Evolutionary conservation across 2,888 invertebrate genomes (phyloP), one percentile per base, ranked within the genome.

Genomic region (Leptarthrus brevirostris): DNA sequence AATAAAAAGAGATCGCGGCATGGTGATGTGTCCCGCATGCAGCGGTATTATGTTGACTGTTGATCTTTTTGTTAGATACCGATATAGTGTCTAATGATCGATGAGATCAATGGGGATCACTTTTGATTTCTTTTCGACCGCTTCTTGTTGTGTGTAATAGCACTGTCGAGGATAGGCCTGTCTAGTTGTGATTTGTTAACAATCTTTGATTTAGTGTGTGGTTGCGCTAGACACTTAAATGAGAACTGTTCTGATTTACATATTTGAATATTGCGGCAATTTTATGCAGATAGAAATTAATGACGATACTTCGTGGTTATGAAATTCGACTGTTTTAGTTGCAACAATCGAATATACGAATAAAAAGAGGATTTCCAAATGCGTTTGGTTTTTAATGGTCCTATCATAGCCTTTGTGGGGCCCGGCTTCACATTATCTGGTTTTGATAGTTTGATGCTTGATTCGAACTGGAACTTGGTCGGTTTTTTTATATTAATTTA

Each of bases 51-150:
- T 54, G 54, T 18, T 26, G 54, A 54, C 54, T 54, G 54, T 24
- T 24, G 54, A 54, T 26, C 26, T 24, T 26, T 54, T 24, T 36
- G 64, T 64, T 64, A 64, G 64, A 64, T 10, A 44, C 47, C 24
- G 64, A 24, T 26, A n/a, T 24, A 20, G 18, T 6, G 34, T 69
- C 69, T 69, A 69, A 69, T 69, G 69, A 69, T 69, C 69, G 69
- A 69, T 69, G 69, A 12, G 69, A 69, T 69, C 69, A 69, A 69
- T 69, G 36, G 69, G 10, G 69, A 69, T 52, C 69, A 69, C 69
- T 69, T 69, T 69, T 69, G 69, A 69, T 69, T 69, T 69, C 69
- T 52, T 66, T 47, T 20, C 47, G 64, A 20, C 18, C 64, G 64
- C 64, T 64, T 66, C 64, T 47, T 40, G 47, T 66, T 66, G 64